Conservation (phyloP, 2,888 invertebrate species). For the Cartodere bifasciata region DNA sequence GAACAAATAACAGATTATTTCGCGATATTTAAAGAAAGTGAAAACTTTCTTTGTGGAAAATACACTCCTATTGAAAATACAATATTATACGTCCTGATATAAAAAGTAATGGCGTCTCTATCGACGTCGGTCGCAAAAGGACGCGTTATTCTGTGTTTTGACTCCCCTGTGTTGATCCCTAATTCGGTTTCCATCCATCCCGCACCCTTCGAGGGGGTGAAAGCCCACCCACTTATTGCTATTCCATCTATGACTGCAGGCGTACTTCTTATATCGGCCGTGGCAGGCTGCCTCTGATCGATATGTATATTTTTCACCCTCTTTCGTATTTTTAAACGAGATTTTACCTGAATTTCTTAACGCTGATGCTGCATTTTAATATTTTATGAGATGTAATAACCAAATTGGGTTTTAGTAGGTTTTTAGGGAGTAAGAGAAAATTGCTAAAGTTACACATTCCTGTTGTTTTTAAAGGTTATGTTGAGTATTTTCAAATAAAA, state of each 20-base stretch:
- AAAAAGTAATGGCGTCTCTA: conserved; percentile 11
- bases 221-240: conserved; percentile 33
- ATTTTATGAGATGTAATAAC: too few relatives aligned
- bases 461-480: too few relatives aligned
- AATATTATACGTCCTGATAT: too few relatives aligned
- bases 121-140: conserved; percentile 16
- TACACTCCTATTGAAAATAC: too few relatives aligned
- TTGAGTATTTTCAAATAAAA: too few relatives aligned
- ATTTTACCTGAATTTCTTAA: conserved; percentile 26
- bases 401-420: too few relatives aligned
- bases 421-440: too few relatives aligned
- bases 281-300: conserved; percentile 22
- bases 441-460: too few relatives aligned
- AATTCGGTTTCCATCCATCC: conserved; percentile 31
- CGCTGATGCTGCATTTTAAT: too few relatives aligned
- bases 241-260: conserved; percentile 34
- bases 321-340: conserved; percentile 26
- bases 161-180: conserved; percentile 33
- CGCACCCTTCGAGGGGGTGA: conserved; percentile 14
- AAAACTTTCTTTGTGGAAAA: too few relatives aligned
- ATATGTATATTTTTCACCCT: conserved; percentile 24
- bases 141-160: conserved; percentile 30
- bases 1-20: too few relatives aligned
- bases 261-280: conserved; percentile 29
- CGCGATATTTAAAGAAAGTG: too few relatives aligned